Percentiles rank a stretch among this genome's conserved stretches.
These are phyloP conservation scores for Clostera curtula DNA, from an alignment of 2,888 invertebrate species.

Conservation along the genomic window DNA sequence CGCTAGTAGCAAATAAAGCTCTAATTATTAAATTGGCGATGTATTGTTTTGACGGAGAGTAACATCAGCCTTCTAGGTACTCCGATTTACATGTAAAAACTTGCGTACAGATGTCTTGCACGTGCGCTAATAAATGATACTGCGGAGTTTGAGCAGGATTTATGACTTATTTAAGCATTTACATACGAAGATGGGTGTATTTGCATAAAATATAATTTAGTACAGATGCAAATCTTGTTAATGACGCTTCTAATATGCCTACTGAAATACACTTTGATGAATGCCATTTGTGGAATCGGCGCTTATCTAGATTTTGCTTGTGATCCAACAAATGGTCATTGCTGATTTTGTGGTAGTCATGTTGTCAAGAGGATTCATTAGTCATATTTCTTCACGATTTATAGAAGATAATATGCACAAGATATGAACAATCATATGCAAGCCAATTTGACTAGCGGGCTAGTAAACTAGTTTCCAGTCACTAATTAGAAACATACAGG, in stretches of 20 bases:
- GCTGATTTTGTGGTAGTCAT: too few relatives aligned
- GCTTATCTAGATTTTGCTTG: too few relatives aligned
- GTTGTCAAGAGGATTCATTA: too few relatives aligned
- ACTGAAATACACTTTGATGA: slow-evolving; percentile 2
- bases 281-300: slow-evolving; percentile 12
- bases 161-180: slow-evolving; percentile 19
- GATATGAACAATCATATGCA: too few relatives aligned
- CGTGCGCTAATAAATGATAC: slow-evolving; percentile 25
- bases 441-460: too few relatives aligned
- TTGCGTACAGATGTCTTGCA: slow-evolving; percentile 26
- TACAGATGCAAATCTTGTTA: background rate
- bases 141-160: slow-evolving; percentile 21
- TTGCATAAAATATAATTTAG: slow-evolving; percentile 3
- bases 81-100: slow-evolving; percentile 19
- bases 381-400: too few relatives aligned
- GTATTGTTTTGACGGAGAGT: slow-evolving; percentile 45
- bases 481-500: too few relatives aligned
- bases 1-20: slow-evolving; percentile 37
- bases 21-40: slow-evolving; percentile 56
- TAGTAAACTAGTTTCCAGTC: too few relatives aligned
- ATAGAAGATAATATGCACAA: too few relatives aligned
- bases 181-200: slow-evolving; percentile 12
- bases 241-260: slow-evolving; percentile 1
- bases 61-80: slow-evolving; percentile 16
- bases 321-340: too few relatives aligned